Conservation (phyloP, 2,113 vertebrate genomes). For the Okapia johnstoni region DNA sequence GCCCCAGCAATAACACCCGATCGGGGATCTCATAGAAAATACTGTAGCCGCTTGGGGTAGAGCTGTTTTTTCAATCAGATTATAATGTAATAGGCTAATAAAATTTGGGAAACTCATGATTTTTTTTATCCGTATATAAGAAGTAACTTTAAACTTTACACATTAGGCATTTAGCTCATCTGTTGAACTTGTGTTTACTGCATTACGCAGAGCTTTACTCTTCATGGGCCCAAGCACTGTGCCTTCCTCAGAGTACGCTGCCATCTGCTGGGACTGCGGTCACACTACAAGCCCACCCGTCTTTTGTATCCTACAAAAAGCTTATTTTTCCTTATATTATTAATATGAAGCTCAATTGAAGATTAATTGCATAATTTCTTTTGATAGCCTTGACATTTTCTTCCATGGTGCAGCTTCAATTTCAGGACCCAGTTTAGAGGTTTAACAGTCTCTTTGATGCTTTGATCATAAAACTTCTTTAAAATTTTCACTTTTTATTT, state of each 20-base stretch:
- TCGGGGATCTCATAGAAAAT: not conserved
- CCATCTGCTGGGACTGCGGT: rapidly evolving
- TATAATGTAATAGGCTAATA: not conserved
- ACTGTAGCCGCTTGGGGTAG: rapidly evolving
- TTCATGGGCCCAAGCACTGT: rapidly evolving
- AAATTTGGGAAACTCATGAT: not conserved
- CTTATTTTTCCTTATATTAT: not conserved
- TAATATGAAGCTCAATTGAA: not conserved
- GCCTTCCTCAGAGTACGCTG: not conserved
- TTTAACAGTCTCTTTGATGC: not conserved
- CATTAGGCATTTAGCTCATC: not conserved
- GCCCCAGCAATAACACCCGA: not conserved
- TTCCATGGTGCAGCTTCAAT: not conserved
- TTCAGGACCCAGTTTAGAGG: not conserved
- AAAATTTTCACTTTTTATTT: not conserved
- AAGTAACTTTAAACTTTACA: not conserved
- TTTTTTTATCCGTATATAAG: not conserved
- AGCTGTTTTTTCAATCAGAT: not conserved
- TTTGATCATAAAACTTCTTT: not conserved
- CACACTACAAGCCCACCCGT: not conserved
- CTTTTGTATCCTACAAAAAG: not conserved
- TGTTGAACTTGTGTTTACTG: not conserved
- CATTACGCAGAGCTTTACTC: not conserved
- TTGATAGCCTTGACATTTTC: not conserved
- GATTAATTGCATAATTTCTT: not conserved